These are phyloP conservation scores for Psammodynastes pulverulentus DNA, from an alignment of 2,113 vertebrate species.

Conservation along the genomic window DNA sequence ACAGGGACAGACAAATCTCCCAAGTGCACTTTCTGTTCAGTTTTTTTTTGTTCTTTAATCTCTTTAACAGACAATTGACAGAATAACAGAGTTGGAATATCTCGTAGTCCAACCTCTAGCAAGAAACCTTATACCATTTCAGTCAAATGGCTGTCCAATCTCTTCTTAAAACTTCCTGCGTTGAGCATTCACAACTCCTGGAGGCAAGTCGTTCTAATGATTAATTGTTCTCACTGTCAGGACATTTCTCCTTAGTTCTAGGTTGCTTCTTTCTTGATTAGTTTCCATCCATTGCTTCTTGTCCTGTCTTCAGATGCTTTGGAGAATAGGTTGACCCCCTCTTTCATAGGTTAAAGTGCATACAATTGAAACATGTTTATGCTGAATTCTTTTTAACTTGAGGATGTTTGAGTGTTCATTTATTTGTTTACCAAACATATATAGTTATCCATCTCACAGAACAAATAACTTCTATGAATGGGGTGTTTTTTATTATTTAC, in stretches of 20 bases:
- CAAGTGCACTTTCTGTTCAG: neutral
- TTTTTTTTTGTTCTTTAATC: neutral
- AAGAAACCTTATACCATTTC: neutral
- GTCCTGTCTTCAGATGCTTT: no score
- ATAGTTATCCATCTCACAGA: neutral
- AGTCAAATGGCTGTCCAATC: neutral
- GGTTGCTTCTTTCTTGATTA: neutral
- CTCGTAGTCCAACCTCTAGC: neutral
- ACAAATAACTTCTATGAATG: neutral
- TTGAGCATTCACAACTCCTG: neutral
- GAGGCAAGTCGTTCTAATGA: neutral
- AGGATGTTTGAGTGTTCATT: neutral
- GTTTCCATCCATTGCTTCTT: no score
- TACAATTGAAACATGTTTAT: neutral
- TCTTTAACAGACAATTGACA: neutral
- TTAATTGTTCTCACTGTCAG: neutral
- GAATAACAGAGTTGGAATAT: neutral
- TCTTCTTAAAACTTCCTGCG: neutral
- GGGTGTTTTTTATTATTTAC: neutral
- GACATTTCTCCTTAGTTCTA: neutral
- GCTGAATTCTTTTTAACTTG: neutral
- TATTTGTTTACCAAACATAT: neutral
- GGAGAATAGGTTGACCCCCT: no score
- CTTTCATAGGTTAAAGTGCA: no score
- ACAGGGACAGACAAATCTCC: neutral